Evolutionary conservation across 2,888 invertebrate species (phyloP).

Genomic region (Pseudococcus jackbeardsleyi): DNA sequence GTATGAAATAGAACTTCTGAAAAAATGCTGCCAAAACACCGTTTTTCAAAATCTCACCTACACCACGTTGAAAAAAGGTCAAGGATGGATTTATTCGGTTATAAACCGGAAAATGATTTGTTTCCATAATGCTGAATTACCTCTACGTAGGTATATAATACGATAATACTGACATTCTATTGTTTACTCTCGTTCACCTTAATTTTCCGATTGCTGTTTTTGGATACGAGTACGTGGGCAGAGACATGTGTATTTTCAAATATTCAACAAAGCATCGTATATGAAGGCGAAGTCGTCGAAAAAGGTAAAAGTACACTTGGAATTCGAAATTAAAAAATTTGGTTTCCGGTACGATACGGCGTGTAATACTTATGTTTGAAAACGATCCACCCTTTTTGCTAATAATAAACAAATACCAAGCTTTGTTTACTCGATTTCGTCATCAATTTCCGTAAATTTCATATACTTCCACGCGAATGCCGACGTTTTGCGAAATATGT

Average conservation of each 20-base stretch:
- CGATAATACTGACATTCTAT: neutral
- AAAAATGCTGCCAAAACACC: too few relatives aligned
- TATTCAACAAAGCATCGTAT: neutral
- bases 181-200: neutral
- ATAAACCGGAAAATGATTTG: neutral
- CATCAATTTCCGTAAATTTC: neutral
- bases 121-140: neutral
- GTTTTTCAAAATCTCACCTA: too few relatives aligned
- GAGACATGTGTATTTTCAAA: neutral
- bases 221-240: neutral
- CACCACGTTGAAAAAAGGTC: too few relatives aligned
- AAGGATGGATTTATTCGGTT: neutral
- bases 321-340: neutral
- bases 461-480: neutral
- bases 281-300: neutral
- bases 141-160: neutral
- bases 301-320: neutral
- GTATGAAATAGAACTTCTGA: too few relatives aligned
- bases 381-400: neutral
- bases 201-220: neutral
- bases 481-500: neutral
- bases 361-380: neutral
- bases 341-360: neutral
- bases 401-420: neutral
- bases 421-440: constrained; percentile 8